Evolutionary conservation across 2,888 invertebrate genomes (phyloP).

Genomic region (Chaetogeoica ovagalla): DNA sequence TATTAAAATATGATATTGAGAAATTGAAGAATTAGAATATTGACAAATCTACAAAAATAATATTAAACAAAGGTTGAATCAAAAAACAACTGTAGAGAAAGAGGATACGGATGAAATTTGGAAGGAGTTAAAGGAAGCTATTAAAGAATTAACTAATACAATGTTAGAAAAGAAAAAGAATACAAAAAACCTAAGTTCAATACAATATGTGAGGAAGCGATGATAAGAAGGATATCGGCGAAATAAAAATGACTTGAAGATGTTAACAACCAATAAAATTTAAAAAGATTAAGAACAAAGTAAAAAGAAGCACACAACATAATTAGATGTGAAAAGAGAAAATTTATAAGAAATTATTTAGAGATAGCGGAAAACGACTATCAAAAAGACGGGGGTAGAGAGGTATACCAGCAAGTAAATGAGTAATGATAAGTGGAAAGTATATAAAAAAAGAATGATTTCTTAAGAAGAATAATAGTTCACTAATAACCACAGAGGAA

Average conservation of each 20-base stretch:
- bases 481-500: constrained; percentile 16
- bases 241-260: constrained; percentile 13
- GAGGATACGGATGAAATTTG: neutral
- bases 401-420: constrained; percentile 23
- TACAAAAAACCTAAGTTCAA: neutral
- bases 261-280: constrained; percentile 7
- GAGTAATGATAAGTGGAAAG: neutral
- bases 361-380: constrained; percentile 3
- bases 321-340: constrained; percentile 23
- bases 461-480: neutral
- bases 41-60: neutral
- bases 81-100: neutral
- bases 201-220: constrained; percentile 13
- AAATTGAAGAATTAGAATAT: constrained; percentile 9
- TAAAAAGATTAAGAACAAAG: constrained; percentile 17
- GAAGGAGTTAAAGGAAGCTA: neutral
- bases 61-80: constrained; percentile 5
- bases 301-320: too few species aligned
- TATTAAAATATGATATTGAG: neutral
- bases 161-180: constrained; percentile 13
- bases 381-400: neutral
- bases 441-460: constrained; percentile 23
- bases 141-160: constrained; percentile 28
- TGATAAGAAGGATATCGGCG: constrained; percentile 13
- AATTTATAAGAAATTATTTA: neutral